Percentiles rank a stretch among this genome's conserved stretches.
phyloP scores from a whole-genome alignment of 2,888 invertebrate genomes.

The Steinernema hermaphroditum region DNA sequence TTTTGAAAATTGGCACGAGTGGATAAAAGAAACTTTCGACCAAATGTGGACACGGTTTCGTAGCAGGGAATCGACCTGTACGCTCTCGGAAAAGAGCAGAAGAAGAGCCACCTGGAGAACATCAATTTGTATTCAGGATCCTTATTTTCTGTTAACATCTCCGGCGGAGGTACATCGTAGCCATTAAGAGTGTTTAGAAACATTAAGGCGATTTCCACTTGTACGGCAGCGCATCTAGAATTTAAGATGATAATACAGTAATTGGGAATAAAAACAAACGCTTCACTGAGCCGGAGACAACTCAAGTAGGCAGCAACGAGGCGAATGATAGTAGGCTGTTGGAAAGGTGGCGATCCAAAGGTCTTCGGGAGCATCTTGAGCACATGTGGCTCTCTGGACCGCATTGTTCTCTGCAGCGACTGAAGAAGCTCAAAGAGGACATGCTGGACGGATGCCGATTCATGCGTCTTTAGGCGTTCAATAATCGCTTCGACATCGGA shows the following conservation, averaged over 20 bases:
- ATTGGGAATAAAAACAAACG: neutral
- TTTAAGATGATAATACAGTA: neutral
- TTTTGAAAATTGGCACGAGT: neutral
- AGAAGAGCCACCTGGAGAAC: conserved; percentile 10
- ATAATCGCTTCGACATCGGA: neutral
- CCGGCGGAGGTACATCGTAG: neutral
- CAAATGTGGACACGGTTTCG: conserved; percentile 3
- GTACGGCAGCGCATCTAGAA: neutral
- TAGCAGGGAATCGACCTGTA: conserved; percentile 10
- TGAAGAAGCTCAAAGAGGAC: conserved; percentile 5
- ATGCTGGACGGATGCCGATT: neutral
- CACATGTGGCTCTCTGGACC: neutral
- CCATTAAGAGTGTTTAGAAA: neutral
- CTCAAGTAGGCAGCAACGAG: conserved; percentile 23
- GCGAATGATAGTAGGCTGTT: neutral
- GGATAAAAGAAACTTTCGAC: neutral
- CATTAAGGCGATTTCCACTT: neutral
- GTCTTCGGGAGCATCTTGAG: conserved; percentile 7
- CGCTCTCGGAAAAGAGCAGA: neutral
- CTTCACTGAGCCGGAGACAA: neutral
- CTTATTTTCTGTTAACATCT: neutral
- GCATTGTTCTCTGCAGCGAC: neutral
- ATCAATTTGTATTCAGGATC: conserved; percentile 8
- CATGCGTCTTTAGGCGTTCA: neutral
- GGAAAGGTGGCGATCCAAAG: neutral